phyloP scores from a whole-genome alignment of 2,888 invertebrate genomes.

The Cheilosia soror region DNA sequence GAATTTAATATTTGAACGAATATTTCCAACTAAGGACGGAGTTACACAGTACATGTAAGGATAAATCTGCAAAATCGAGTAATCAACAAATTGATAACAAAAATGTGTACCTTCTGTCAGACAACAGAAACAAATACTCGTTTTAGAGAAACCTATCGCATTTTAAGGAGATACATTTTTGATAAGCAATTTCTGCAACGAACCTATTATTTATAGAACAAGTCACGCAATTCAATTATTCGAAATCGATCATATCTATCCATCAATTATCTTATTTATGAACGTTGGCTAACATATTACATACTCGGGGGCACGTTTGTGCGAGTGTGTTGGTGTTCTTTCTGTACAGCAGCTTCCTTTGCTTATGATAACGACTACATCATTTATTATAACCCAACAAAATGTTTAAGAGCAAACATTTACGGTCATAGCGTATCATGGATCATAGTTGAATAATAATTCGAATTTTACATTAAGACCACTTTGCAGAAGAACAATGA shows the following conservation, averaged over 20 bases:
- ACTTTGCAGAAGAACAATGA: too few species aligned
- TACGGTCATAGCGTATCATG: slow-evolving; percentile 23
- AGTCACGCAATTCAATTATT: slow-evolving; percentile 65
- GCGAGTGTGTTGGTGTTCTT: too few species aligned
- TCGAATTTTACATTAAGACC: too few species aligned
- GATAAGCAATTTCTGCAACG: neutral
- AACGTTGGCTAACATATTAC: slow-evolving; percentile 1
- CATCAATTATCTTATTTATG: slow-evolving; percentile 49
- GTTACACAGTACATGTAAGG: neutral
- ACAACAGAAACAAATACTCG: too few species aligned
- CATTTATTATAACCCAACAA: neutral
- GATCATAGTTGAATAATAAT: too few species aligned
- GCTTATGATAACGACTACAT: neutral
- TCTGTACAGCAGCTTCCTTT: neutral
- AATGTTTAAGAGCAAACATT: slow-evolving; percentile 9
- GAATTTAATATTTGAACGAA: neutral
- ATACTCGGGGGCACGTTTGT: too few species aligned
- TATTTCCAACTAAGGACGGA: neutral
- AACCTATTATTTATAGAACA: slow-evolving; percentile 4
- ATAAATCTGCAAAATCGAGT: neutral
- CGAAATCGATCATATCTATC: slow-evolving; percentile 47
- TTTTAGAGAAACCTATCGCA: too few species aligned
- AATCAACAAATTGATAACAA: neutral
- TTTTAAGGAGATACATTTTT: too few species aligned
- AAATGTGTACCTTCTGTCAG: neutral